Percentiles rank a stretch among this genome's conserved stretches.
Conservation (phyloP, 2,888 invertebrate species). For the Zaprionus bogoriensis region DNA sequence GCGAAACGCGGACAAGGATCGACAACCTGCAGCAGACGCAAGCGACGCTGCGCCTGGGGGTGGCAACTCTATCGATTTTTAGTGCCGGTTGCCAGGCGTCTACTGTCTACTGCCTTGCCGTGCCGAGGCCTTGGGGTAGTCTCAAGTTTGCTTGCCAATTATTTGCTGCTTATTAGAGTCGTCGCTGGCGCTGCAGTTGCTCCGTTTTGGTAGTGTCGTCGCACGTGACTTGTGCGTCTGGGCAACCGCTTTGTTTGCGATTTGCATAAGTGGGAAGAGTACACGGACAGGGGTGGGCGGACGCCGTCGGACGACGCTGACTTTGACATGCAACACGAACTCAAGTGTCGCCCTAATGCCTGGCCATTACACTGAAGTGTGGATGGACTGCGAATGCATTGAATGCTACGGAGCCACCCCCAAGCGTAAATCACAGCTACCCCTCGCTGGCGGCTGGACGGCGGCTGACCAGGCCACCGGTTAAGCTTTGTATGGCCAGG, state of each 20-base stretch:
- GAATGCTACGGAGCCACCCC: conserved; percentile 49
- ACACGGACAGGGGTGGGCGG: neutral
- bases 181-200: conserved; percentile 32
- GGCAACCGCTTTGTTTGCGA: conserved; percentile 60
- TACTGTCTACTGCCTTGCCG: conserved; percentile 6
- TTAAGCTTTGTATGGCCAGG: conserved; percentile 52
- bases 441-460: no score
- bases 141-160: conserved; percentile 76
- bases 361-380: conserved; percentile 64
- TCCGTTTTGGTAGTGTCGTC: conserved; percentile 36
- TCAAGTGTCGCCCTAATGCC: conserved; percentile 70
- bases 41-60: conserved; percentile 27
- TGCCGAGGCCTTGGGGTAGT: conserved; percentile 68
- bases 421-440: conserved; percentile 54
- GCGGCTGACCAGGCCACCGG: conserved; percentile 57
- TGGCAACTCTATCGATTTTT: conserved; percentile 68
- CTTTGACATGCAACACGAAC: conserved; percentile 65
- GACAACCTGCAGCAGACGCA: conserved; percentile 62
- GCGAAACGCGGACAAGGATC: conserved; percentile 48
- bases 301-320: conserved; percentile 28
- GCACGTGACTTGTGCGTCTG: conserved; percentile 74
- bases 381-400: conserved; percentile 17
- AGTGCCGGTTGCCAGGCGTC: conserved; percentile 45
- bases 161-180: conserved; percentile 73
- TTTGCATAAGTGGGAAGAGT: conserved; percentile 47